Base-by-base conservation (phyloP, 1,140 invertebrate genomes). In the Oncopeltus fasciatus region DNA sequence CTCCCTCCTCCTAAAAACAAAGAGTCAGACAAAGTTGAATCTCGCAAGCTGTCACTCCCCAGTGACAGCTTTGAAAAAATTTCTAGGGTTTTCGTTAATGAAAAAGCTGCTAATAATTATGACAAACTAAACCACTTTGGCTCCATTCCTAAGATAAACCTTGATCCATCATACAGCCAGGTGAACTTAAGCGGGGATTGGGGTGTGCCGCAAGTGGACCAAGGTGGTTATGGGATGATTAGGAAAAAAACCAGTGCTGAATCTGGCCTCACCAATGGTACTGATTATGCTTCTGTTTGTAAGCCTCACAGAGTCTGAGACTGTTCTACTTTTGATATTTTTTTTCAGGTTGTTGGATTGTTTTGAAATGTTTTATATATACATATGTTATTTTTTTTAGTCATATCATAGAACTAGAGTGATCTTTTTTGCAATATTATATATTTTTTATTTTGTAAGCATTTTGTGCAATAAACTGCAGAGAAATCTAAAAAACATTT, bases 61-160 rank as follows among this genome's bases (percentile, higher is more conserved):
- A 11, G 58, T 63, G 27, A 26, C 57, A 28, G 46, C 26, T 14
- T 56, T 61, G 27, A 33, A 1, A 16, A n/a, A 2, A 16, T 9
- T 20, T 5, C 16, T 2, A 46, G 57, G 8, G 43, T 61, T 51
- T 61, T 58, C 38, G 18, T 51, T 31, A 61, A 57, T 53, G n/a
- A 31, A 21, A 59, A 28, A 16, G 60, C 38, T 26, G 57, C 33
- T 60, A 64, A 70, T 31, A 63, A 73, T 61, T 90, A 90, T 70
- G 87, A 90, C 71, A 83, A 82, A 60, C 69, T 90, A n/a, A 83
- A 88, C 68, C 85, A 87, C 69, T 86, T 89, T 69, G 84, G 85
- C 12, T 84, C 86, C 0, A 78, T 80, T 29, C 80, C 78, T 64
- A 88, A 87, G 75, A 72, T 82, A 58, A 79, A 76, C 67, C 78